Evolutionary conservation across 2,797 vertebrate genomes (phyloP).

Genomic region (Takifugu rubripes): DNA sequence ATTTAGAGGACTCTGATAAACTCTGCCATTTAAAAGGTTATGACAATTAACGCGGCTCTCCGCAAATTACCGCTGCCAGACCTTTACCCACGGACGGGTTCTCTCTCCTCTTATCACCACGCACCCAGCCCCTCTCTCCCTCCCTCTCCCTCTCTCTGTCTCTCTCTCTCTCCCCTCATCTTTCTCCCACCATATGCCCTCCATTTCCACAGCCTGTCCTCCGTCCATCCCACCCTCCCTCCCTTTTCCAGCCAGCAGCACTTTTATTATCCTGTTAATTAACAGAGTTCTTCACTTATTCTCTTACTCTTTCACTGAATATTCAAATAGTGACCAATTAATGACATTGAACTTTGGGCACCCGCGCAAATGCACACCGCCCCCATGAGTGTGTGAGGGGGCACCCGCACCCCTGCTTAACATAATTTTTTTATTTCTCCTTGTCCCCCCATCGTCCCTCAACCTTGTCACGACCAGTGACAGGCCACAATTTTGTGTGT

Average conservation of each 20-base stretch:
- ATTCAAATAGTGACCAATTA: conserved; percentile 89
- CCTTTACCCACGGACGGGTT: conserved; percentile 77
- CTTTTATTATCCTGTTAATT: conserved; percentile 87
- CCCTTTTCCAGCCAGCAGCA: conserved; percentile 57
- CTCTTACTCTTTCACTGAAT: conserved; percentile 48
- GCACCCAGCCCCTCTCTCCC: conserved; percentile 56
- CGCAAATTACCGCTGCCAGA: conserved; percentile 80
- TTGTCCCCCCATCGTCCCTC: conserved; percentile 50
- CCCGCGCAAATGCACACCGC: conserved; percentile 39
- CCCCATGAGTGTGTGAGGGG: neutral
- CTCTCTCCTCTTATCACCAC: conserved; percentile 75
- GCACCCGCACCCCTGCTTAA: conserved; percentile 12
- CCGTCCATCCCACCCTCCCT: conserved; percentile 29
- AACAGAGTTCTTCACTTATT: conserved; percentile 77
- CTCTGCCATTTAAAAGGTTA: conserved; percentile 85
- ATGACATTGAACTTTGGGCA: conserved; percentile 84
- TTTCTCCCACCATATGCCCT: conserved; percentile 65
- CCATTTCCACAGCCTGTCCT: conserved; percentile 53
- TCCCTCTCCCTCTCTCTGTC: conserved; percentile 37
- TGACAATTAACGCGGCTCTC: conserved; percentile 82
- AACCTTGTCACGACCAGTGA: conserved; percentile 31
- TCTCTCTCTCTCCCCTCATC: conserved; percentile 48
- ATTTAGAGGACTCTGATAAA: conserved; percentile 82
- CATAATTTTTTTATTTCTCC: conserved; percentile 50
- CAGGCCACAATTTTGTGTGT: conserved; percentile 67